Conservation (phyloP, 2,888 invertebrate species). For the Acrobasis consociella region DNA sequence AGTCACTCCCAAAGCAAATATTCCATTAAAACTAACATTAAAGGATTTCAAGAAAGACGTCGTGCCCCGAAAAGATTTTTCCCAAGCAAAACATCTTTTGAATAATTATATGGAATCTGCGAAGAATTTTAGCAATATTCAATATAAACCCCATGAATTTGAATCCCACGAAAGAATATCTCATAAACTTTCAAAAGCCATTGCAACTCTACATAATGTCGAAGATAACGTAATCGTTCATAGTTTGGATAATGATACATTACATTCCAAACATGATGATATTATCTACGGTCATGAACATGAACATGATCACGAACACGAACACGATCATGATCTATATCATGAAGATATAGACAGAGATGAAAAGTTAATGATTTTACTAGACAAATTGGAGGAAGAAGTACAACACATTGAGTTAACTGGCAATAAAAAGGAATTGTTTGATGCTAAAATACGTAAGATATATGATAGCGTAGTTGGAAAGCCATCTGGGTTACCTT, state of each 20-base stretch:
- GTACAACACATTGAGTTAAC: slow-evolving; percentile 54
- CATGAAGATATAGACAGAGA: slow-evolving; percentile 36
- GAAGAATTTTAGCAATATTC: slow-evolving; percentile 3
- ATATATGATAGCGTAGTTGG: slow-evolving; percentile 56
- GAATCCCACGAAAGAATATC: neutral
- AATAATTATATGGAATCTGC: slow-evolving; percentile 43
- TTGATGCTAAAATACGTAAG: slow-evolving; percentile 62
- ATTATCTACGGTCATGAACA: neutral
- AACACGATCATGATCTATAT: no score
- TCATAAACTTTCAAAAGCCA: neutral
- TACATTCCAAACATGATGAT: neutral
- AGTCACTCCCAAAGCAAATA: slow-evolving; percentile 33
- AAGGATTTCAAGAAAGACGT: slow-evolving; percentile 45
- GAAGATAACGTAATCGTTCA: slow-evolving; percentile 42
- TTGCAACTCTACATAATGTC: slow-evolving; percentile 32
- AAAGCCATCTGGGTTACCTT: slow-evolving; percentile 27
- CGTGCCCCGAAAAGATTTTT: slow-evolving; percentile 54
- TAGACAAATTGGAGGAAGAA: slow-evolving; percentile 61
- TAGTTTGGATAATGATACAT: neutral
- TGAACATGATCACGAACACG: slow-evolving; percentile 1
- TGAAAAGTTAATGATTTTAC: slow-evolving; percentile 51
- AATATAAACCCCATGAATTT: neutral
- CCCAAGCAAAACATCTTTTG: slow-evolving; percentile 47
- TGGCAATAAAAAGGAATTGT: slow-evolving; percentile 52
- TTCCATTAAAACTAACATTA: neutral